Evolutionary conservation across 2,113 vertebrate species (phyloP), one percentile per base, ranked within the genome.

Genomic region (Amphilophus citrinellus): DNA sequence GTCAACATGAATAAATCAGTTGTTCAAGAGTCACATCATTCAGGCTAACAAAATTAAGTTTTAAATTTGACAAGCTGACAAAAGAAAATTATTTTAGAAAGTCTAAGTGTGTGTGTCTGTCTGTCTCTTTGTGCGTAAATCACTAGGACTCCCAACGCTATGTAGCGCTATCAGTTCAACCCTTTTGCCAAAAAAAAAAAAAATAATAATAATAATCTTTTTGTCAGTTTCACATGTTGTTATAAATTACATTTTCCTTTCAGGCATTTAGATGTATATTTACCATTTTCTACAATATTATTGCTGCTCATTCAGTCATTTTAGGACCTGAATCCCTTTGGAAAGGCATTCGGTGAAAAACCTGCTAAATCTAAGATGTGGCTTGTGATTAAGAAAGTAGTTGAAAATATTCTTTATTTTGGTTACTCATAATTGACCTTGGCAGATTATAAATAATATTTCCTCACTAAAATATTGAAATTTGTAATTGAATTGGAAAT

Each of bases 11-110:
- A 92, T 90, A 32, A 85, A 82, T 80, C 65, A 27, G 24, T 73
- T 87, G 77, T 61, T 57, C 68, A 91, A 85, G 32, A 91, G 76
- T 90, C 62, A 78, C 77, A 87, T 83, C 30, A 82, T 87, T 92
- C 14, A 68, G 62, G 24, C 84, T 86, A 44, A 66, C 35, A 79
- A 87, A 85, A 86, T 73, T 30, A 57, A 73, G 14, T 90, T 91
- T 88, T 37, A 71, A 80, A 62, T 85, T 83, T 85, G 56, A 68
- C 53, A 8, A 62, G 56, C 15, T 57, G 32, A 87, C 78, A 93
- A 88, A 90, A 81, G 53, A 66, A 84, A 82, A 65, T 42, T 6
- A 50, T 77, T 63, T 84, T 61, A 35, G 61, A 20, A 79, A 76
- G 17, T 62, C 14, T 59, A 10, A 59, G 17, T 50, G 17, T 44